Base-by-base conservation (phyloP, 2,113 vertebrate species). In the Morphnarchus princeps region DNA sequence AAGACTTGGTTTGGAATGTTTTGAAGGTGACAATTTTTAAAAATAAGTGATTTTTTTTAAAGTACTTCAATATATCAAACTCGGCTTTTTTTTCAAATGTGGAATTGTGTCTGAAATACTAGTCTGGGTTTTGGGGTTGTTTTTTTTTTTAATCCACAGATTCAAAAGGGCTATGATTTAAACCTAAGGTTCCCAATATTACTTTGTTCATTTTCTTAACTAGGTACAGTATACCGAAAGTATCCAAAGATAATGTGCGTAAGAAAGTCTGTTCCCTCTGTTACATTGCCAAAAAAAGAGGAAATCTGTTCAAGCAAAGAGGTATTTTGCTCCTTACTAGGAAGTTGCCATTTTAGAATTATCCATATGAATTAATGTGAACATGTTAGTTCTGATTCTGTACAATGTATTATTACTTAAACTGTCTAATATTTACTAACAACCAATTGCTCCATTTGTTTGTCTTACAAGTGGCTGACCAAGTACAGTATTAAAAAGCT, bases 381-480 rank as follows among this genome's bases (percentile, higher is more conserved):
- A 88, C 9, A 6, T 8, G 28, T 67, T 40, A 52, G 38, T 42
- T 81, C 40, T 85, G 74, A 61, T 77, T 90, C 54, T 89, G 21
- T 73, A 54, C 32, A 50, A 16, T 20, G 29, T 47, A 6, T 72
- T 52, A 36, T 40, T 72, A 40, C 14, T 91, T 76, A 45, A 79
- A 61, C 19, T 67, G 16, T 69, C 26, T 43, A 17, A 16, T 65
- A 36, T 65, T 77, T 95, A 34, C 65, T 72, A 57, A 71, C 50
- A 76, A 81, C 29, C 52, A 34, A 0, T 77, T 79, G 26, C 7
- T 28, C 7, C 58, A 4, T 78, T 94, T 93, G 52, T 90, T 79
- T 97, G 87, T 96, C 82, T 92, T 93, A 24, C 83, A 89, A 99
- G 99, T 99, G 99, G 99, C 76, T 99, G 82, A 97, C 90, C 72